Conservation (phyloP, 2,113 vertebrate species). For the Psophia crepitans region DNA sequence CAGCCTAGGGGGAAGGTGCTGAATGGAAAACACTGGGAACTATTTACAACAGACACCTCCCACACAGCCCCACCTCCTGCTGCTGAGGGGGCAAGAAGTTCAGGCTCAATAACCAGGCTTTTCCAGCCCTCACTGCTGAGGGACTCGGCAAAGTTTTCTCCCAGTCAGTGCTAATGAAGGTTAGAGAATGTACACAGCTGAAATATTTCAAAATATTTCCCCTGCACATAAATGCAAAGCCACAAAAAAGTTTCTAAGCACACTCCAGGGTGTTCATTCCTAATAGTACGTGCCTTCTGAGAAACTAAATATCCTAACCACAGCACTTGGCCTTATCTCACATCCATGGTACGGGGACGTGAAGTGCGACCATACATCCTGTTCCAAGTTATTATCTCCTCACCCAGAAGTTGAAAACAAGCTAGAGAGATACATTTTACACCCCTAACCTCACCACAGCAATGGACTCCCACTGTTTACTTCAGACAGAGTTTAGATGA, state of each 20-base stretch:
- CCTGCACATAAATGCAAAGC: neutral
- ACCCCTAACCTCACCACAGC: neutral
- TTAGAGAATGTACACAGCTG: neutral
- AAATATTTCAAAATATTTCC: neutral
- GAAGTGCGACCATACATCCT: neutral
- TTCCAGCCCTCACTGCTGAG: neutral
- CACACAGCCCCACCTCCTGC: neutral
- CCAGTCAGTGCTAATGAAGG: neutral
- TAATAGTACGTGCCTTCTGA: neutral
- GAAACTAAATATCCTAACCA: neutral
- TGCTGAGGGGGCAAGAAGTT: neutral
- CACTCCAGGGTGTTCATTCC: neutral
- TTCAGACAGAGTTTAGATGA: neutral
- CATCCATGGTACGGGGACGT: rapidly evolving
- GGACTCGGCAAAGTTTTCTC: neutral
- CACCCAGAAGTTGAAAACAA: neutral
- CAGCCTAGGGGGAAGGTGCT: neutral
- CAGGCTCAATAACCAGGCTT: neutral
- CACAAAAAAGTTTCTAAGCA: neutral
- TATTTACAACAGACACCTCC: neutral
- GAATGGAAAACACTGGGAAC: neutral
- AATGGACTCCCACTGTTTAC: neutral
- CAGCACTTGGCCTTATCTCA: neutral
- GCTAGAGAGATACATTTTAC: neutral
- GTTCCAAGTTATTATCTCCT: neutral